Conservation (phyloP, 2,113 vertebrate genomes). For the Alethe castanea region DNA sequence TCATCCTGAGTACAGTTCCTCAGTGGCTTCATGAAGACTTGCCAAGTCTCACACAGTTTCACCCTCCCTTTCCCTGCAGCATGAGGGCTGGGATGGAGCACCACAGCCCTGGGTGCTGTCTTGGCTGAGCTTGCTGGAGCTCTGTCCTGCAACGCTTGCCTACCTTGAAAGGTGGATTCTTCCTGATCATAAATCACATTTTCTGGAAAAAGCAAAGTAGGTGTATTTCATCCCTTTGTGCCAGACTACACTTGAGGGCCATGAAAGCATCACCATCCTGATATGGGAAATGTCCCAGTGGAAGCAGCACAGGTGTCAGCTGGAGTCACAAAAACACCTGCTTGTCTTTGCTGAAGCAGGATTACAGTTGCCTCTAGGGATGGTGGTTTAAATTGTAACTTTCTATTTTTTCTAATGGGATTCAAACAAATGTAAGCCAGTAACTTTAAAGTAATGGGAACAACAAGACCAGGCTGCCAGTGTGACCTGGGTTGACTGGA, state of each 20-base stretch:
- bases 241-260: background rate
- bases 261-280: background rate
- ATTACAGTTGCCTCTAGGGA: background rate
- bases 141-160: rapidly evolving
- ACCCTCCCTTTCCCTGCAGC: background rate
- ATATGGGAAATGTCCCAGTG: background rate
- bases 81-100: background rate
- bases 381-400: background rate
- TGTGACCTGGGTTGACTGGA: background rate
- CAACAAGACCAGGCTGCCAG: background rate
- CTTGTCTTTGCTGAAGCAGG: background rate
- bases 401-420: background rate
- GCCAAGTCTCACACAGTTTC: background rate
- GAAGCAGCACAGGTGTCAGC: background rate
- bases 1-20: rapidly evolving
- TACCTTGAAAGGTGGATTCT: background rate
- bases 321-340: background rate
- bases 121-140: background rate
- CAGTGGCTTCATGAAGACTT: rapidly evolving
- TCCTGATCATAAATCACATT: background rate
- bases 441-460: background rate
- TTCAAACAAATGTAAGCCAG: background rate
- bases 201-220: background rate
- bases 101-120: background rate
- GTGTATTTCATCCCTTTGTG: background rate